phyloP scores from a whole-genome alignment of 2,888 invertebrate genomes.

The Acleris literana region DNA sequence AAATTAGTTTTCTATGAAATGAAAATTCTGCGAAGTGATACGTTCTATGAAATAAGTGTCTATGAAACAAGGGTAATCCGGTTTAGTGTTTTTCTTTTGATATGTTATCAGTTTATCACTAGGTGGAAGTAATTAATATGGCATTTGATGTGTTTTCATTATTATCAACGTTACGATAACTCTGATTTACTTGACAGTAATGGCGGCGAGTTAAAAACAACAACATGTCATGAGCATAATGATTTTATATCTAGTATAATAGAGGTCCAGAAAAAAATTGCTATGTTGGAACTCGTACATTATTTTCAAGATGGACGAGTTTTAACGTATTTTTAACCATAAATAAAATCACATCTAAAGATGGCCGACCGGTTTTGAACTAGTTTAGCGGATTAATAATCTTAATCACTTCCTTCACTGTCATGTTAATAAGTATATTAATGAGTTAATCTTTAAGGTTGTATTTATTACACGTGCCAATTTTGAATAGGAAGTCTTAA shows the following conservation, averaged over 20 bases:
- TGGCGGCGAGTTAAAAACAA: too few species aligned
- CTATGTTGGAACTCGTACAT: not conserved
- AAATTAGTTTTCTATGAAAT: too few species aligned
- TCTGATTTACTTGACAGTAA: too few species aligned
- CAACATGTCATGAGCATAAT: not conserved
- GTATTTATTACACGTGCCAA: not conserved
- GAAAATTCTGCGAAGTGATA: too few species aligned
- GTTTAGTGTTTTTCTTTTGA: too few species aligned
- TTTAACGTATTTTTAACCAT: not conserved
- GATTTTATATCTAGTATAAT: not conserved
- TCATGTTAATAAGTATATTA: not conserved
- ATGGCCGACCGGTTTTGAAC: slow-evolving; percentile 9
- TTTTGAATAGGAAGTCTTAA: too few species aligned
- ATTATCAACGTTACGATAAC: too few species aligned
- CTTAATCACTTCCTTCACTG: slow-evolving; percentile 9
- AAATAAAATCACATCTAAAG: not conserved
- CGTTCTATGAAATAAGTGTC: too few species aligned
- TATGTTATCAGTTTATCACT: too few species aligned
- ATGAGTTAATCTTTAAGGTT: not conserved
- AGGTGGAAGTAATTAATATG: too few species aligned
- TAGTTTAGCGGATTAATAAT: slow-evolving; percentile 12
- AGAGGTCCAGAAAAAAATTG: not conserved
- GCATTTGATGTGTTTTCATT: too few species aligned
- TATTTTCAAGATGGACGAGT: not conserved
- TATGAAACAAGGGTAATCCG: too few species aligned